These are phyloP conservation scores for Tympanuchus pallidicinctus DNA, from an alignment of 2,113 vertebrate species.

Conservation along the genomic window DNA sequence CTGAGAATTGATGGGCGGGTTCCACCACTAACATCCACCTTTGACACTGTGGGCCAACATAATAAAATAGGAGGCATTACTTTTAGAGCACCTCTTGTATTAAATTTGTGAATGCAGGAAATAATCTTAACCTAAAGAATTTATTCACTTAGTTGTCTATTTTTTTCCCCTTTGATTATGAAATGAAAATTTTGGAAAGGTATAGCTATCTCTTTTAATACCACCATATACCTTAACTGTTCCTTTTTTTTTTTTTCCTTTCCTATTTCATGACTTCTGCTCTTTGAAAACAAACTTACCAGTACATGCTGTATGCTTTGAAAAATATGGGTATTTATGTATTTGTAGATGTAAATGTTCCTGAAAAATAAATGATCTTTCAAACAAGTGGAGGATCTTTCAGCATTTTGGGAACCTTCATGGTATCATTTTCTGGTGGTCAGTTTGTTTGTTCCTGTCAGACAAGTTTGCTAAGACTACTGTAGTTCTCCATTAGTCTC, in stretches of 20 bases:
- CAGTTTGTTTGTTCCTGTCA: not conserved
- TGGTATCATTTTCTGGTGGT: not conserved
- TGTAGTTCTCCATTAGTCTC: not conserved
- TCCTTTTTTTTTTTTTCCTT: not conserved
- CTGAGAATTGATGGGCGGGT: too few species aligned
- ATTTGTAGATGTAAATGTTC: rapidly evolving
- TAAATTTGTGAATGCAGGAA: not conserved
- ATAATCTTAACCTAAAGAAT: not conserved
- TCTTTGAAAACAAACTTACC: not conserved
- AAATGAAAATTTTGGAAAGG: not conserved
- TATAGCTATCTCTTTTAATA: not conserved
- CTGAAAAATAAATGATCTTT: not conserved
- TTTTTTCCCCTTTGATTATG: not conserved
- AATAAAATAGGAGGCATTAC: too few species aligned
- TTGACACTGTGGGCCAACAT: too few species aligned
- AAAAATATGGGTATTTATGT: not conserved
- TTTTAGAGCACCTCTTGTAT: too few species aligned
- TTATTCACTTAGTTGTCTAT: rapidly evolving
- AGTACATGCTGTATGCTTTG: rapidly evolving
- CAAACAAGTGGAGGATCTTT: not conserved
- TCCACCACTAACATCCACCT: too few species aligned
- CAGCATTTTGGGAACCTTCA: not conserved
- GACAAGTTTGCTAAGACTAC: not conserved
- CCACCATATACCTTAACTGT: not conserved
- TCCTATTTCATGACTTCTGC: not conserved